phyloP scores from a whole-genome alignment of 2,113 vertebrate genomes.

The Atractosteus spatula region DNA sequence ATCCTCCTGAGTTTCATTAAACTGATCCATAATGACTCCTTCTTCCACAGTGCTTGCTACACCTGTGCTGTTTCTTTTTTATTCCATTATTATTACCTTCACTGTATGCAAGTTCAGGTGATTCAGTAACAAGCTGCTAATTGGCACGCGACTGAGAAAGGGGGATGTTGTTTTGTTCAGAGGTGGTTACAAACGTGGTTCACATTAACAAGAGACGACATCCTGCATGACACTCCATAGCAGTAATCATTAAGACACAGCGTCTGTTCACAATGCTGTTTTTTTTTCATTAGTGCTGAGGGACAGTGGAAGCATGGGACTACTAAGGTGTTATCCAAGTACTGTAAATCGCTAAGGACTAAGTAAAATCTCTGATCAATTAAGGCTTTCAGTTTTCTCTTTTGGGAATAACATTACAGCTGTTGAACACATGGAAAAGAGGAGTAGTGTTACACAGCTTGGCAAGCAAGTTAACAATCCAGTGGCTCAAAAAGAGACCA shows the following conservation, averaged over 20 bases:
- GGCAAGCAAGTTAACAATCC: no score
- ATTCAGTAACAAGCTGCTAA: background rate
- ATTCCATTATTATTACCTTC: background rate
- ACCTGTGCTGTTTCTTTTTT: background rate
- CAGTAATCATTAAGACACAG: background rate
- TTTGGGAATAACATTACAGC: background rate
- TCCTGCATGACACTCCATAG: no score
- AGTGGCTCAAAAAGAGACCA: no score
- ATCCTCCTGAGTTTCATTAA: slow-evolving; percentile 4
- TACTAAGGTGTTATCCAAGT: background rate
- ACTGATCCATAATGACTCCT: background rate
- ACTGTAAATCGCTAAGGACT: background rate
- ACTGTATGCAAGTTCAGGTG: background rate
- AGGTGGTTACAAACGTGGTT: background rate
- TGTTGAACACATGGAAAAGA: background rate
- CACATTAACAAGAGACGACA: no score
- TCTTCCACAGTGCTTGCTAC: background rate
- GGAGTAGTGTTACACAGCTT: no score
- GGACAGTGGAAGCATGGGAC: background rate
- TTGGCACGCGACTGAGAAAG: background rate
- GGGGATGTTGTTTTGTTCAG: background rate
- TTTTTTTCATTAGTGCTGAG: background rate
- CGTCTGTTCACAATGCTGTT: background rate
- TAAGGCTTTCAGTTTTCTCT: background rate
- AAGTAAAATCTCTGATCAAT: slow-evolving; percentile 2